These are phyloP conservation scores for Drosophila greeni DNA, from an alignment of 2,888 invertebrate species.

Conservation along the genomic window DNA sequence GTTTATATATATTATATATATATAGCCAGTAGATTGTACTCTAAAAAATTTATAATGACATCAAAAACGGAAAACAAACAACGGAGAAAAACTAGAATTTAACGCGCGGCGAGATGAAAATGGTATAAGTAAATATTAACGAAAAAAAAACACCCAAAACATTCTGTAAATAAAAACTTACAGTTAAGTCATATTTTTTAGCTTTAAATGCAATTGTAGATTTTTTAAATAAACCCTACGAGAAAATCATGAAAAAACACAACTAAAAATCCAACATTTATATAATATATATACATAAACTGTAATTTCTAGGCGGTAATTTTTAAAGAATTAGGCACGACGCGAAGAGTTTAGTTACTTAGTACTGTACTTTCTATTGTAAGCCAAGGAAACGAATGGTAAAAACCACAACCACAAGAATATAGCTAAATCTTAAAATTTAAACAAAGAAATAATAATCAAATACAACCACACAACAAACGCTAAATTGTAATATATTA, in stretches of 20 bases:
- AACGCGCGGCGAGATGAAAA: constrained; percentile 54
- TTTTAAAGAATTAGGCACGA: constrained; percentile 67
- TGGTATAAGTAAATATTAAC: constrained; percentile 32
- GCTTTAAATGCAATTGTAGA: constrained; percentile 77
- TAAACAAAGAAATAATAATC: constrained; percentile 55
- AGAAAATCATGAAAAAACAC: constrained; percentile 35
- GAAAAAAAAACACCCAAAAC: constrained; percentile 25
- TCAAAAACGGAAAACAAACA: constrained; percentile 30
- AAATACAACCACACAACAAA: constrained; percentile 46
- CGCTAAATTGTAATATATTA: constrained; percentile 69
- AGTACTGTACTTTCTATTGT: constrained; percentile 71
- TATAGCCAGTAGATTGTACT: constrained; percentile 74
- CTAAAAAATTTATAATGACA: constrained; percentile 57
- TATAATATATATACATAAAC: constrained; percentile 52
- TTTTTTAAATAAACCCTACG: constrained; percentile 58
- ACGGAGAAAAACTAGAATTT: constrained; percentile 55
- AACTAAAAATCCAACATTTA: constrained; percentile 38
- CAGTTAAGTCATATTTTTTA: constrained; percentile 79
- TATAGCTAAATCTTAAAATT: constrained; percentile 70
- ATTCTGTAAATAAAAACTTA: constrained; percentile 53
- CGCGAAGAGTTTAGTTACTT: constrained; percentile 70
- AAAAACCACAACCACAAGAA: constrained; percentile 50
- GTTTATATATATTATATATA: constrained; percentile 52
- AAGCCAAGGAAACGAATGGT: constrained; percentile 43
- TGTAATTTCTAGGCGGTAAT: constrained; percentile 68